Evolutionary conservation across 2,113 vertebrate genomes (phyloP).

Genomic region (Papio anubis): DNA sequence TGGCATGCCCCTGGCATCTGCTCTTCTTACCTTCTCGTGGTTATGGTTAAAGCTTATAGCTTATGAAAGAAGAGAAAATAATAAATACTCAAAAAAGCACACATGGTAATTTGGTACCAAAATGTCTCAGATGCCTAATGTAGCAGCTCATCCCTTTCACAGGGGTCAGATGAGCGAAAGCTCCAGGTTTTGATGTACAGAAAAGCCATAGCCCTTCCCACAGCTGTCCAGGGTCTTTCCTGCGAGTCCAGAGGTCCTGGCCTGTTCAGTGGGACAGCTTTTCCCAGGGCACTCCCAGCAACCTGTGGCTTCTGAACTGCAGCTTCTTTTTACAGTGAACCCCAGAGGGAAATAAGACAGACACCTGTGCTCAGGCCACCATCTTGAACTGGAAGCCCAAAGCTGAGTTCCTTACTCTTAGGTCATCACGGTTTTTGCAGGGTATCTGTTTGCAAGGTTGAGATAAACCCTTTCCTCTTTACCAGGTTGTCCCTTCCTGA

Average conservation of each 20-base stretch:
- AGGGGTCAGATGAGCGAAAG: background rate
- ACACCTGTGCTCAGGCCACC: fast-evolving
- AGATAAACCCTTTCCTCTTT: background rate
- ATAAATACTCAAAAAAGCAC: background rate
- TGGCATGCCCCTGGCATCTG: background rate
- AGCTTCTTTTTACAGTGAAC: background rate
- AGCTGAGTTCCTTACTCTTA: background rate
- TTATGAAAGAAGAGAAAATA: background rate
- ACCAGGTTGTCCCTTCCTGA: background rate
- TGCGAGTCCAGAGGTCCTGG: background rate
- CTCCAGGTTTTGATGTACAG: background rate
- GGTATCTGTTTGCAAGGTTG: background rate
- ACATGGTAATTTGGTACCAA: background rate
- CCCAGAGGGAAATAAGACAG: background rate
- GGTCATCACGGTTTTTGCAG: background rate
- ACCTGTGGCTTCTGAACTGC: background rate
- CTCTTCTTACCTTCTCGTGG: background rate
- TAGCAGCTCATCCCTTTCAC: background rate
- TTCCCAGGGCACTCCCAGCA: background rate
- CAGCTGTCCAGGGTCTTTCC: background rate
- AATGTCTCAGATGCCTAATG: background rate
- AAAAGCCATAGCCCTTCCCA: background rate
- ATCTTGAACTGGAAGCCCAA: background rate
- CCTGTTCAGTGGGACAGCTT: background rate
- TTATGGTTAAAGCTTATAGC: background rate